A percentile compares a stretch with the other conserved stretches of the same genome.
phyloP scores from a whole-genome alignment of 2,797 vertebrate species.

The Falco naumanni region DNA sequence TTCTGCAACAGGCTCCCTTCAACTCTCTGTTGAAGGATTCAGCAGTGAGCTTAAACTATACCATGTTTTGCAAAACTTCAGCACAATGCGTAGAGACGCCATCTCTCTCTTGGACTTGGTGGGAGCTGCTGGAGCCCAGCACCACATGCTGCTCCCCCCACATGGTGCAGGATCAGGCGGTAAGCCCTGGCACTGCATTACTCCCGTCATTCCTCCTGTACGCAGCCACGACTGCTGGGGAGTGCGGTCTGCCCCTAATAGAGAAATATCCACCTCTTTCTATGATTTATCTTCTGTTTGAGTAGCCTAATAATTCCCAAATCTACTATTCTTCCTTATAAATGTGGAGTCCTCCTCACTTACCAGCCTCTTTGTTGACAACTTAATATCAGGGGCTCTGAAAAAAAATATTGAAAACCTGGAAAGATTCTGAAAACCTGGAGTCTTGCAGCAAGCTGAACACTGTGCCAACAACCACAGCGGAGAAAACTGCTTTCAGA shows the following conservation, averaged over 20 bases:
- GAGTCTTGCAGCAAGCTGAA: neutral
- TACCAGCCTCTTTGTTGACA: neutral
- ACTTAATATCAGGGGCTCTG: neutral
- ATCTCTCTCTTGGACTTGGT: neutral
- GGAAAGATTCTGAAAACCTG: neutral
- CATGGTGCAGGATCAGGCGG: neutral
- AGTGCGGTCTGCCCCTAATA: neutral
- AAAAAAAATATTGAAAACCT: neutral
- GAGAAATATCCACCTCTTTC: neutral
- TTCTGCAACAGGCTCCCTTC: neutral
- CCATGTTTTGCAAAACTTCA: neutral
- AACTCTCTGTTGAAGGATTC: neutral
- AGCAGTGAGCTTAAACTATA: neutral
- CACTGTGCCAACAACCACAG: neutral
- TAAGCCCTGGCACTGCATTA: neutral
- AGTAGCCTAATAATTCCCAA: conserved; percentile 23
- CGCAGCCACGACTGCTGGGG: neutral
- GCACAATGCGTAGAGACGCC: accelerated
- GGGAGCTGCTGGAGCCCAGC: neutral
- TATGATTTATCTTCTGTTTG: neutral
- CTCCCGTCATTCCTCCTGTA: neutral
- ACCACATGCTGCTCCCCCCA: neutral
- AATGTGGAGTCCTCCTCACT: neutral
- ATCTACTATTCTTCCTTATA: conserved; percentile 7
- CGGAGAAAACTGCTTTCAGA: neutral